A percentile compares a stretch with the other conserved stretches of the same genome.
These are phyloP conservation scores for Saguinus imperator DNA, from an alignment of 2,113 vertebrate species.

Conservation along the genomic window DNA sequence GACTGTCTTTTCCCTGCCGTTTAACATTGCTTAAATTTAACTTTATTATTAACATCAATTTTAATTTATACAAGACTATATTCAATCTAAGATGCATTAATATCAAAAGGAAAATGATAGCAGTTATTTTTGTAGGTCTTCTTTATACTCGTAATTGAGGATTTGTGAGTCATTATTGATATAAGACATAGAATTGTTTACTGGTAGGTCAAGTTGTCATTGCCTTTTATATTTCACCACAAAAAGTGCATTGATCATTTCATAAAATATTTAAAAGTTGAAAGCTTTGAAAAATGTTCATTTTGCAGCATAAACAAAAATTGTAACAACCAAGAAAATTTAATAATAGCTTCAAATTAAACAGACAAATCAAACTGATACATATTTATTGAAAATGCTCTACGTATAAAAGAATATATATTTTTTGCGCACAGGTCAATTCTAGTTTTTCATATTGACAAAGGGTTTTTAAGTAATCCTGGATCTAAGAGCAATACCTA, in stretches of 20 bases:
- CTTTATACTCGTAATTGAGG: background rate
- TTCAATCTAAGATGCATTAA: background rate
- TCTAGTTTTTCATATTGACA: background rate
- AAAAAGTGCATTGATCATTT: conserved; percentile 14
- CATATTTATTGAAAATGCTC: background rate
- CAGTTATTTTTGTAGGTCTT: conserved; percentile 34
- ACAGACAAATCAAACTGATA: background rate
- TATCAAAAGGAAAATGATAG: background rate
- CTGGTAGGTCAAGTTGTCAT: background rate
- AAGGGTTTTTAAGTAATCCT: background rate
- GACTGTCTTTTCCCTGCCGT: conserved; percentile 3
- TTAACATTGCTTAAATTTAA: conserved; percentile 16
- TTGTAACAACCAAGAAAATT: background rate
- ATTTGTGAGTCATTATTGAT: conserved; percentile 47
- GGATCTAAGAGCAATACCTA: background rate
- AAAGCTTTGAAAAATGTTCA: conserved; percentile 13
- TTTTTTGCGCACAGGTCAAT: background rate
- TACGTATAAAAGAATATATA: background rate
- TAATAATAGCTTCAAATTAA: background rate
- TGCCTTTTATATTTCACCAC: background rate
- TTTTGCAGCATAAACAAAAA: background rate
- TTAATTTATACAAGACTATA: background rate
- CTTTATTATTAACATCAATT: background rate
- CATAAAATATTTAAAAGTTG: conserved; percentile 44
- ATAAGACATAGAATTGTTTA: conserved; percentile 33